phyloP scores from a whole-genome alignment of 92 coral and sea anemone genomes.

The Paragorgia papillata region DNA sequence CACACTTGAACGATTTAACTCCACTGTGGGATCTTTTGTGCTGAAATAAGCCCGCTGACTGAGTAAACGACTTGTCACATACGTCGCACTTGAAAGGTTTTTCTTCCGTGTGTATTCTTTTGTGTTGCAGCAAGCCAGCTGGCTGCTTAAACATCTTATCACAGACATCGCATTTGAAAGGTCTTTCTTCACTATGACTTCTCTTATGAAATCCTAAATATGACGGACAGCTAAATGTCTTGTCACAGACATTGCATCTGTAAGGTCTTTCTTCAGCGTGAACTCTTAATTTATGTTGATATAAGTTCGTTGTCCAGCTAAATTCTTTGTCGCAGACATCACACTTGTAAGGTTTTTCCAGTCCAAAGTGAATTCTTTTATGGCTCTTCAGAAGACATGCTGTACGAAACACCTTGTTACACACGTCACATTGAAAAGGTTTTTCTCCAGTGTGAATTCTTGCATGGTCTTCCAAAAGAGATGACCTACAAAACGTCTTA shows the following conservation, averaged over 20 bases:
- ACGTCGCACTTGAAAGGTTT: conserved; percentile 19
- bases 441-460: not conserved
- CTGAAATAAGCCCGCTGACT: not conserved
- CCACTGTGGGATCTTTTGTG: conserved; percentile 20
- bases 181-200: conserved; percentile 11
- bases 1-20: conserved; percentile 20
- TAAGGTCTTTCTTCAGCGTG: conserved; percentile 89
- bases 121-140: not conserved
- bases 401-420: too few species aligned
- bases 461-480: not conserved
- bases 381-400: too few species aligned
- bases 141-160: not conserved
- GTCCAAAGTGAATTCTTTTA: too few species aligned
- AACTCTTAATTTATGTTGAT: conserved; percentile 75
- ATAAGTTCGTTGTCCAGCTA: conserved; percentile 82
- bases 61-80: conserved; percentile 20
- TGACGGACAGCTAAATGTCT: not conserved
- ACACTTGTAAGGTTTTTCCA: conserved; percentile 79
- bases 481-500: too few species aligned
- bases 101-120: not conserved
- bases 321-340: conserved; percentile 76
- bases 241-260: conserved; percentile 73
- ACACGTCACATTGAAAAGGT: not conserved
- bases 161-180: conserved; percentile 6
- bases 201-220: not conserved